These are phyloP conservation scores for Hylaeus anthracinus DNA, from an alignment of 1,140 invertebrate genomes.

Conservation along the genomic window DNA sequence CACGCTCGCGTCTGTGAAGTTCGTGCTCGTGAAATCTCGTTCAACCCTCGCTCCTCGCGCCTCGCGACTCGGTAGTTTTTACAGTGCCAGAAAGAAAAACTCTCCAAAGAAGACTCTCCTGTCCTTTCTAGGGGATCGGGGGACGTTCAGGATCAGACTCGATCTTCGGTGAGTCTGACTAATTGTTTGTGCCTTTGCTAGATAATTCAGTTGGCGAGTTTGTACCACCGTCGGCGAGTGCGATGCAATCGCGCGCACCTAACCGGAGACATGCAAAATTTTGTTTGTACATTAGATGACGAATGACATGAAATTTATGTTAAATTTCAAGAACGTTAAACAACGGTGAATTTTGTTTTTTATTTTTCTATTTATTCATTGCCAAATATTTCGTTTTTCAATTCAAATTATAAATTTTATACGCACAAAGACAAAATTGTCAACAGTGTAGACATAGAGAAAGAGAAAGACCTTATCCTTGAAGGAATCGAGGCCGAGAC, in stretches of 20 bases:
- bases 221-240: neutral
- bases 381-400: too few species aligned
- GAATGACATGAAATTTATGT: too few species aligned
- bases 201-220: neutral
- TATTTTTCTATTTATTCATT: too few species aligned
- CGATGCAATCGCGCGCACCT: neutral
- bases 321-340: too few species aligned
- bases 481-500: slow-evolving; percentile 51
- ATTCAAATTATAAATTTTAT: too few species aligned
- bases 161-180: neutral
- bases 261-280: too few species aligned
- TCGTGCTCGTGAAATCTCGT: neutral
- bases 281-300: too few species aligned
- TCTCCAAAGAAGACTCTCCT: too few species aligned
- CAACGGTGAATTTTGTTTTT: too few species aligned
- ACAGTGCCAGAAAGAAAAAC: neutral
- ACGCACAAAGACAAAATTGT: too few species aligned
- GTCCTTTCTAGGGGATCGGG: neutral
- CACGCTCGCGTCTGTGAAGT: neutral
- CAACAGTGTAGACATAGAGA: too few species aligned
- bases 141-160: neutral
- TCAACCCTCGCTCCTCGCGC: neutral
- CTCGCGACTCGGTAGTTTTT: neutral
- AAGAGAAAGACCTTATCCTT: slow-evolving; percentile 48
- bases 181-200: neutral